Percentiles rank a stretch among this genome's conserved stretches.
These are phyloP conservation scores for Dasyurus viverrinus DNA, from an alignment of 2,113 vertebrate species.

Conservation along the genomic window DNA sequence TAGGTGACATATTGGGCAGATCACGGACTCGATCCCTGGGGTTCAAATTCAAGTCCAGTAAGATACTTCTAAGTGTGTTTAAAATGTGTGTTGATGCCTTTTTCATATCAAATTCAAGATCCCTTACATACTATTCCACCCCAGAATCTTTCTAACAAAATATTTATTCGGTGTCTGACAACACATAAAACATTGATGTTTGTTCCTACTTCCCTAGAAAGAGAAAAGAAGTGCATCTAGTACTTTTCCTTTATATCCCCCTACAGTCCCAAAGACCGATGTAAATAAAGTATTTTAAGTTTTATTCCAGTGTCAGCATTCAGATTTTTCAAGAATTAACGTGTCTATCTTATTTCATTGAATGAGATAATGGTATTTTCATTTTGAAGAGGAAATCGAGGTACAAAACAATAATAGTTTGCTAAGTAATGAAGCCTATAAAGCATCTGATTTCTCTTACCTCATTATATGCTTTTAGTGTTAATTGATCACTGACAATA, in stretches of 20 bases:
- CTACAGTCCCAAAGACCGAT: neutral
- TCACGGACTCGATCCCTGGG: neutral
- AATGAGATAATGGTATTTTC: neutral
- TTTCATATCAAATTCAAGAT: neutral
- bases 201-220: neutral
- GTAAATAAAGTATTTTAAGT: neutral
- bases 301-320: neutral
- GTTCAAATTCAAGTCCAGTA: neutral
- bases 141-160: neutral
- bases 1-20: neutral
- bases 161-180: neutral
- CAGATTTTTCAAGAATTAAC: neutral
- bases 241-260: neutral
- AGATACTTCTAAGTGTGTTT: neutral
- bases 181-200: neutral
- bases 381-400: constrained; percentile 33
- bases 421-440: neutral
- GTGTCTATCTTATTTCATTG: neutral
- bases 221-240: neutral
- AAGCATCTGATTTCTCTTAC: neutral
- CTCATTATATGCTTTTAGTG: neutral
- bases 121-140: neutral
- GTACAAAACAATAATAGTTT: neutral
- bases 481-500: neutral
- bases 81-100: neutral